Conservation (phyloP, 2,888 invertebrate species). For the Oasisia sp. region DNA sequence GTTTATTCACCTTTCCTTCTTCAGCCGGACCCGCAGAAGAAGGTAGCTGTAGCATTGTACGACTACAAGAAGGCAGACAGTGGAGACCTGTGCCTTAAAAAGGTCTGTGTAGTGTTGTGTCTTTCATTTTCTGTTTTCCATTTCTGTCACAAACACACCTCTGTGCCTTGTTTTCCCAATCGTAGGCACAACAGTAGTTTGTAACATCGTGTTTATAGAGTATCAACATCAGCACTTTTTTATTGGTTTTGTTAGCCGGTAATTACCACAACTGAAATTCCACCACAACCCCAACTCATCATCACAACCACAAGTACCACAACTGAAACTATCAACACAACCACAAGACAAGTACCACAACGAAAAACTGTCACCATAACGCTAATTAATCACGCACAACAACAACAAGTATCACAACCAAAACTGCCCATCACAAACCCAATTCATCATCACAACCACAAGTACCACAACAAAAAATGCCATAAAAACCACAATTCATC, state of each 20-base stretch:
- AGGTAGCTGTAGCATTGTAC: background rate
- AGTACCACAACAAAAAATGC: too few species aligned
- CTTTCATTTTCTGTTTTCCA: background rate
- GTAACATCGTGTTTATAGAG: background rate
- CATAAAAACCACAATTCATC: background rate
- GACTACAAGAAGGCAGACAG: background rate
- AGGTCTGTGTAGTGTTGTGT: background rate
- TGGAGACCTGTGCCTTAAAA: background rate
- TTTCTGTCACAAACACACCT: background rate
- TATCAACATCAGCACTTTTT: background rate
- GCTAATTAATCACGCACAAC: too few species aligned
- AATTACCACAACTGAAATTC: too few species aligned
- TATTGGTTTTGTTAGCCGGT: too few species aligned
- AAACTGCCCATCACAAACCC: too few species aligned
- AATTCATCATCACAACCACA: too few species aligned
- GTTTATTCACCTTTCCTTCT: background rate
- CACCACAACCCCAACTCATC: too few species aligned
- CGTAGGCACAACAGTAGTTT: background rate
- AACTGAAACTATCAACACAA: too few species aligned
- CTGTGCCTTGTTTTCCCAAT: background rate
- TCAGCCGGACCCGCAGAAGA: background rate
- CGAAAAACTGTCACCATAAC: background rate
- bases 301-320: too few species aligned
- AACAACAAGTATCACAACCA: too few species aligned
- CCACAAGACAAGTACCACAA: background rate